Conservation (phyloP, 2,797 vertebrate genomes). For the Setipinna tenuifilis region DNA sequence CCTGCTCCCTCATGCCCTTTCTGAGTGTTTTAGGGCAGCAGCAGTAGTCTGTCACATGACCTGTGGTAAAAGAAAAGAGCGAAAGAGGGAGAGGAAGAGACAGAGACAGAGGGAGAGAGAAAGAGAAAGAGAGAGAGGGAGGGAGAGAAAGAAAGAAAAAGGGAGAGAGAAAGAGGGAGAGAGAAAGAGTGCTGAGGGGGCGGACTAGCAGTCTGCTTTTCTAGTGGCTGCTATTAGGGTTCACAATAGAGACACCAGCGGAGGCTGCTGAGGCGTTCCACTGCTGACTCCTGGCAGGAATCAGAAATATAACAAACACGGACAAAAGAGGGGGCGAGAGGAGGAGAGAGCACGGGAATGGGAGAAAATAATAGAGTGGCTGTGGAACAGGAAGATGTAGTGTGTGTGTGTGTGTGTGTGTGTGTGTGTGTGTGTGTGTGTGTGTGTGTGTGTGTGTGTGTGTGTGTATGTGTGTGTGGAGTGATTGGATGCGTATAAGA, state of each 20-base stretch:
- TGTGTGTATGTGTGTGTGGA: neutral
- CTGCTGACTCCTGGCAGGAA: conserved; percentile 11
- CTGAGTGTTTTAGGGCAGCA: neutral
- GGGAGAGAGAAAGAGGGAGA: neutral
- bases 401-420: conserved; percentile 8
- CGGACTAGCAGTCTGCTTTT: neutral
- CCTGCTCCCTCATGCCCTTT: neutral
- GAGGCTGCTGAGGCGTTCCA: neutral
- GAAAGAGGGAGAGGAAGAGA: neutral
- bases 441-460: neutral
- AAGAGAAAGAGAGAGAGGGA: neutral
- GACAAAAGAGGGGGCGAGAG: neutral
- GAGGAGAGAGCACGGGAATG: neutral
- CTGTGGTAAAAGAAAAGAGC: neutral
- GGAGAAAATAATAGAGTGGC: conserved; percentile 11
- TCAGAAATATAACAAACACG: conserved; percentile 6
- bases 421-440: conserved; percentile 14
- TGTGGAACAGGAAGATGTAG: conserved; percentile 4
- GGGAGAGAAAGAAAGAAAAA: neutral
- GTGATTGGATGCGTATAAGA: too few relatives aligned
- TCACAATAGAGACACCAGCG: neutral
- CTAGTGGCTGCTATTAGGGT: conserved; percentile 2
- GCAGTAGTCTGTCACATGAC: neutral
- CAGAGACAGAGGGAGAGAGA: neutral
- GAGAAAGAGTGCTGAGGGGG: neutral